Conservation (phyloP, 2,113 vertebrate genomes). For the Melanerpes formicivorus region DNA sequence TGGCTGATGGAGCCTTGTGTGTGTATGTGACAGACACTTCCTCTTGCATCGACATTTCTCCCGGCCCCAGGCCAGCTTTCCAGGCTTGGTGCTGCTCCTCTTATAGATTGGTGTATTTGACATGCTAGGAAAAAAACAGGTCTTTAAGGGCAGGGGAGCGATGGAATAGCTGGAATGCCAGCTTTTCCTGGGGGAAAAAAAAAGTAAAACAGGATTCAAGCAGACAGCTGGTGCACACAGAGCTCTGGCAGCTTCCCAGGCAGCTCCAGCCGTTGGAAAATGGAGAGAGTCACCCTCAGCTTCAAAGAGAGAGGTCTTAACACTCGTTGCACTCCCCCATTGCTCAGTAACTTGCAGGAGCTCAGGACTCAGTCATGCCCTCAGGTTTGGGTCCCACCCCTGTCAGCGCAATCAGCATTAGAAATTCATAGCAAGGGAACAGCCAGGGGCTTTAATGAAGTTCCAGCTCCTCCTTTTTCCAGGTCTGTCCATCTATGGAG, state of each 20-base stretch:
- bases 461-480: neutral
- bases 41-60: neutral
- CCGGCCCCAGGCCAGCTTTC: neutral
- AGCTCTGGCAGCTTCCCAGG: neutral
- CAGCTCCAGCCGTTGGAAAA: neutral
- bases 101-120: neutral
- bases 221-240: neutral
- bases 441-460: neutral
- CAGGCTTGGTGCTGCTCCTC: neutral
- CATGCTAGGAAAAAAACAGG: neutral
- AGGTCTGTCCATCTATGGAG: neutral
- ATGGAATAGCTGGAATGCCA: neutral
- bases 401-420: neutral
- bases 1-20: neutral
- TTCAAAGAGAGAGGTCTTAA: neutral
- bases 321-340: neutral
- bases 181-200: neutral
- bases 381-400: neutral
- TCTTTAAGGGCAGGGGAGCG: neutral
- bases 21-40: conserved; percentile 23
- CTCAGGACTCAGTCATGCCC: neutral
- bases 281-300: neutral
- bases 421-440: neutral
- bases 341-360: neutral
- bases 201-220: neutral